These are phyloP conservation scores for Melanotaenia pygmaea DNA, from an alignment of 2,797 vertebrate genomes.

Conservation along the genomic window DNA sequence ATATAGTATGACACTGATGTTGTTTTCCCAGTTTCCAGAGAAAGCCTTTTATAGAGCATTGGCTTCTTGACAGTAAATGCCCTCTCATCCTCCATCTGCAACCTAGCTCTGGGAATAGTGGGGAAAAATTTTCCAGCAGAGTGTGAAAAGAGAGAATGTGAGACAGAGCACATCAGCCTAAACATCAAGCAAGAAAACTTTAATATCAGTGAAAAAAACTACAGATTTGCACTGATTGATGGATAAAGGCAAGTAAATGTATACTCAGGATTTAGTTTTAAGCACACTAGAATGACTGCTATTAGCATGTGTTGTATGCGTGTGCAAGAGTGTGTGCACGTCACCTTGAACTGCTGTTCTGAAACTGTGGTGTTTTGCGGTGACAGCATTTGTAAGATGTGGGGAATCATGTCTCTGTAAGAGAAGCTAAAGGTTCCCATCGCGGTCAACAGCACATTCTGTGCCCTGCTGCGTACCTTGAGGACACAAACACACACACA, in stretches of 20 bases:
- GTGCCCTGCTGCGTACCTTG: conserved; percentile 94
- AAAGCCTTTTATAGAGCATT: neutral
- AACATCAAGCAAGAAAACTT: conserved; percentile 18
- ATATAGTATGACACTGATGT: neutral
- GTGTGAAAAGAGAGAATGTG: neutral
- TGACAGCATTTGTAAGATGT: conserved; percentile 89
- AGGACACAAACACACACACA: conserved; percentile 16
- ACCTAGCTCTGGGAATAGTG: neutral
- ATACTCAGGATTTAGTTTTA: conserved; percentile 7
- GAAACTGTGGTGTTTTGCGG: conserved; percentile 85
- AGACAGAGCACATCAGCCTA: neutral
- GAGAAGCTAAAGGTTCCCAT: conserved; percentile 94
- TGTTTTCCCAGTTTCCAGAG: neutral
- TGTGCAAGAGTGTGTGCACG: neutral
- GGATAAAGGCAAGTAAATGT: neutral
- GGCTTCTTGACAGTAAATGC: neutral
- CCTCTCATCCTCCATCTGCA: conserved; percentile 7
- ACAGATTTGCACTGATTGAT: neutral
- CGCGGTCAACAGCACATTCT: conserved; percentile 90
- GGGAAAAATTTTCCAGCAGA: conserved; percentile 7
- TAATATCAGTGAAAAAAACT: conserved; percentile 16
- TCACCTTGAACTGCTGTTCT: conserved; percentile 97
- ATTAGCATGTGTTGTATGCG: conserved; percentile 43
- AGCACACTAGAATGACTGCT: conserved; percentile 38
- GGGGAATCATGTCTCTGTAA: conserved; percentile 93